Evolutionary conservation across 2,888 invertebrate species (phyloP), one percentile per base, ranked within the genome.

Genomic region (Acheta domesticus): DNA sequence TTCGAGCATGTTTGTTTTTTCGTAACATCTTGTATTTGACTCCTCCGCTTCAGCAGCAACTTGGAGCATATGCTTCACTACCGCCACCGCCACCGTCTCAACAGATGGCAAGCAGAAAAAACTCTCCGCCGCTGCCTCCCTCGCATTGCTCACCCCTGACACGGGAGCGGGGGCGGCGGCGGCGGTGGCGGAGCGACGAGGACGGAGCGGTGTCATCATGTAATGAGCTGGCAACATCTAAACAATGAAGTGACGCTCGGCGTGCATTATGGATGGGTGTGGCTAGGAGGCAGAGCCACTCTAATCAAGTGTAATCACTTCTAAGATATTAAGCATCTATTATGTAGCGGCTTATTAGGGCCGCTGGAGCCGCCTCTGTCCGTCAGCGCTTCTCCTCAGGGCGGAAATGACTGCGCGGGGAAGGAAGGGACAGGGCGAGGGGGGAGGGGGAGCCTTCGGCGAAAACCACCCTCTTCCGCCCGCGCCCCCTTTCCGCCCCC

Each of bases 191-290:
- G 21, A 74, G 74, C 73, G 74, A 74, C 74, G 74, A 78, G 36
- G 78, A 78, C 74, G 78, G 23, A 76, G 48, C 76, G 76, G 76
- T 76, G 48, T 76, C 79, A 79, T 79, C 73, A 79, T 76, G 76
- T 79, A 79, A 79, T 79, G 79, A 79, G 79, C 48, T 23, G 75
- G 76, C 36, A 79, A 76, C 79, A 79, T 79, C 75, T 79, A 79
- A 79, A 79, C 79, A 79, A 79, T 79, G 79, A 79, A 79, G 62
- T 79, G 76, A 36, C 76, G 36, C 62, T 11, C 19, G 48, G 19
- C 75, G 76, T 79, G 79, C 62, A 79, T 79, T 79, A 79, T 79
- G 79, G 62, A 79, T 79, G 79, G 79, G 79, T 73, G 79, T 79
- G 79, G 79, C 50, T 62, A 62, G 50, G 62, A 62, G 62, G 62